Evolutionary conservation across 2,113 vertebrate genomes (phyloP).

Genomic region (Hydrolagus affinis): DNA sequence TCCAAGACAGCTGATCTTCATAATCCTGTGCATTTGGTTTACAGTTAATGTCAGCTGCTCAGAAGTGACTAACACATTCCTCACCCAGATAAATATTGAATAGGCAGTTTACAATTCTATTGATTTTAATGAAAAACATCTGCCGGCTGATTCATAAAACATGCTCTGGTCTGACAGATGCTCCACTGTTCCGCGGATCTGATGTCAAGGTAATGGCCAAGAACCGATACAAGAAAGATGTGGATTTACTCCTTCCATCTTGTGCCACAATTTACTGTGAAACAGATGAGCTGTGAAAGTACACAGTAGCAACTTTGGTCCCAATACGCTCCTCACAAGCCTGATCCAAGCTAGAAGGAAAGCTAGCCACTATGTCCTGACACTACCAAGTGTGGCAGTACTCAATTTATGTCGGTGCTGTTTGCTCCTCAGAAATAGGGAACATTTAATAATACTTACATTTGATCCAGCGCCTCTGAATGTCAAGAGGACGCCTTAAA

Average conservation of each 20-base stretch:
- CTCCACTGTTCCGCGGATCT: neutral
- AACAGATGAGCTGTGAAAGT: slow-evolving; percentile 17
- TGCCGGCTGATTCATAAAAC: slow-evolving; percentile 20
- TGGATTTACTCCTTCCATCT: slow-evolving; percentile 17
- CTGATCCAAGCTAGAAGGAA: neutral
- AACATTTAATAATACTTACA: too few species aligned
- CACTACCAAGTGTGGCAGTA: neutral
- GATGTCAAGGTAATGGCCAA: slow-evolving; percentile 22
- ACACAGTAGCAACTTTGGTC: slow-evolving; percentile 14
- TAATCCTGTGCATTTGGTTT: neutral
- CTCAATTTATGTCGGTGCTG: too few species aligned
- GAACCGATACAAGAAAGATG: neutral
- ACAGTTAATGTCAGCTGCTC: neutral
- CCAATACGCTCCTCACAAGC: neutral
- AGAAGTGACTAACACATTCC: slow-evolving; percentile 12
- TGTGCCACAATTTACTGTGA: neutral
- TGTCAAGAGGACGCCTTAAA: too few species aligned
- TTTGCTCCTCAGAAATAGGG: too few species aligned
- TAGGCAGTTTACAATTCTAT: neutral
- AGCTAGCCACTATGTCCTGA: neutral
- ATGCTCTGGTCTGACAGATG: neutral
- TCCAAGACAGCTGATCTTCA: neutral
- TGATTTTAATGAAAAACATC: slow-evolving; percentile 20
- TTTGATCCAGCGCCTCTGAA: too few species aligned
- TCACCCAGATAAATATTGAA: neutral